Percentiles rank a stretch among this genome's conserved stretches.
Evolutionary conservation across 2,113 vertebrate species (phyloP).

Genomic region (Triplophysa rosa): DNA sequence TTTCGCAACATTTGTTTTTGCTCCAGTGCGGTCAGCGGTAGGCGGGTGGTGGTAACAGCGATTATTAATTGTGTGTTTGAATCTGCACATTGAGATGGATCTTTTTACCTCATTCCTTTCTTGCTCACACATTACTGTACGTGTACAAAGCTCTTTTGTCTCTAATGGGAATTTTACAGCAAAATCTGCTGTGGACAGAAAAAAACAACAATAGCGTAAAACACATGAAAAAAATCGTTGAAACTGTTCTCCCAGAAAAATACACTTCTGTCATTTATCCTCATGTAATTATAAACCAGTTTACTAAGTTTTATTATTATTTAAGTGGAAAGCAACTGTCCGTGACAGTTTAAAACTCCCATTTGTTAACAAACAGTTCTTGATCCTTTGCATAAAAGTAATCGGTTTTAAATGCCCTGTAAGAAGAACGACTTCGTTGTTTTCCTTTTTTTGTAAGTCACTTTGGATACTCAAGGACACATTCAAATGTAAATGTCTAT

Average conservation of each 20-base stretch:
- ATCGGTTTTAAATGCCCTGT: too few species aligned
- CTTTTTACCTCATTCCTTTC: conserved; percentile 62
- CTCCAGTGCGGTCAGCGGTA: conserved; percentile 56
- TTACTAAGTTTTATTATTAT: too few species aligned
- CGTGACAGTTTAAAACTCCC: too few species aligned
- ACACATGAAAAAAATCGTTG: neutral
- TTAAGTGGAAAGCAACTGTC: too few species aligned
- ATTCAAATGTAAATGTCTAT: too few species aligned
- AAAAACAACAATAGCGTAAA: neutral
- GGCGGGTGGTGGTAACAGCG: conserved; percentile 60
- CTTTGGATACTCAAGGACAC: neutral
- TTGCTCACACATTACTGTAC: conserved; percentile 37
- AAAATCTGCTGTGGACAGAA: conserved; percentile 10
- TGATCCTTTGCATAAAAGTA: too few species aligned
- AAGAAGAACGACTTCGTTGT: too few species aligned
- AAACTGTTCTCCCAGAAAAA: neutral
- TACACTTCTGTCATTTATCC: neutral
- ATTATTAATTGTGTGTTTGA: conserved; percentile 66
- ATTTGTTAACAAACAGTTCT: too few species aligned
- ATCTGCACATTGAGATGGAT: conserved; percentile 59
- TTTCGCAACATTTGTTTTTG: conserved; percentile 57
- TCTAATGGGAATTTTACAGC: conserved; percentile 17
- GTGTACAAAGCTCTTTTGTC: conserved; percentile 37
- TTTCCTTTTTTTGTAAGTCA: too few species aligned
- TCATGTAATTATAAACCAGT: too few species aligned